These are phyloP conservation scores for Yasuhikotakia modesta DNA, from an alignment of 2,797 vertebrate species.

Conservation along the genomic window DNA sequence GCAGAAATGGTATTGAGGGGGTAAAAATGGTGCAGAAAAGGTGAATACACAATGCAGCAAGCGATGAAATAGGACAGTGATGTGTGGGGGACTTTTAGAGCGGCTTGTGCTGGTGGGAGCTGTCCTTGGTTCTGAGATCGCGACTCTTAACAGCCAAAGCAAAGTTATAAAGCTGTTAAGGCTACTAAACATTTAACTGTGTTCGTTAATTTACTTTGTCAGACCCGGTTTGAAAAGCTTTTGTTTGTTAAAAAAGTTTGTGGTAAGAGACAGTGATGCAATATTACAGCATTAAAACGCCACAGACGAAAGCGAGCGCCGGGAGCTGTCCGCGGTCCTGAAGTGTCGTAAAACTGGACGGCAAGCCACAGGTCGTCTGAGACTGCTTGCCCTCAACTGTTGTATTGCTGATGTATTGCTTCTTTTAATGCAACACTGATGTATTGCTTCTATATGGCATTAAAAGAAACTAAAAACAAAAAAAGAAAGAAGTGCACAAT, in stretches of 20 bases:
- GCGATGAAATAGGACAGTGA: constrained; percentile 3
- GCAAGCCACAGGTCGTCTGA: neutral
- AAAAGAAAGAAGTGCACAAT: no score
- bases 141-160: constrained; percentile 11
- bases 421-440: no score
- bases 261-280: constrained; percentile 16
- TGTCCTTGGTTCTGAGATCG: constrained; percentile 50
- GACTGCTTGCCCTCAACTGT: no score
- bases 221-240: neutral
- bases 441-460: no score
- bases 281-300: no score
- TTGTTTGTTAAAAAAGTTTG: neutral
- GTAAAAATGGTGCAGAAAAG: neutral
- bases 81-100: no score
- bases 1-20: neutral
- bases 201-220: constrained; percentile 14
- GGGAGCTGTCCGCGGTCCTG: constrained; percentile 17
- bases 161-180: constrained; percentile 5
- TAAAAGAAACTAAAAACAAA: no score
- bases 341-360: constrained; percentile 55
- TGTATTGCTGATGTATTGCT: no score
- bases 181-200: constrained; percentile 22
- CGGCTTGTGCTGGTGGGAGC: constrained; percentile 42
- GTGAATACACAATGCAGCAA: neutral
- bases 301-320: neutral